Percentiles rank a stretch among this genome's conserved stretches.
These are phyloP conservation scores for Enteromius unitaeniatus DNA, from an alignment of 2,797 vertebrate genomes.

Conservation along the genomic window DNA sequence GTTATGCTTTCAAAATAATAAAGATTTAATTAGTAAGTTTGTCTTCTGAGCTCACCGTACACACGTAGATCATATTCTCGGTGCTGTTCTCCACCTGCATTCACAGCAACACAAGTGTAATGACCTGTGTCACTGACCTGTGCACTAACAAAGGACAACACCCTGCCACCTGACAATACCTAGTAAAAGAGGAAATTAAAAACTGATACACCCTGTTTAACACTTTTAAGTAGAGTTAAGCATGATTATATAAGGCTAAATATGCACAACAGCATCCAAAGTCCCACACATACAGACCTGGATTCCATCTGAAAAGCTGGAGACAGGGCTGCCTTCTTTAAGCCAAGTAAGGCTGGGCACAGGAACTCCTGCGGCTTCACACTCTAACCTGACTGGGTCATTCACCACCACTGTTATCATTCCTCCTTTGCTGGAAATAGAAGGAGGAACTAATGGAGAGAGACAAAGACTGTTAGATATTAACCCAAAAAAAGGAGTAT, in stretches of 20 bases:
- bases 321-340: conserved; percentile 94
- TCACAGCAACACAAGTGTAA: conserved; percentile 94
- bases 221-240: neutral
- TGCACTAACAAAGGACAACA: conserved; percentile 84
- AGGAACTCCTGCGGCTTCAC: conserved; percentile 92
- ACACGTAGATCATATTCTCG: conserved; percentile 86
- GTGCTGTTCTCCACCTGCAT: conserved; percentile 92
- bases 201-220: neutral
- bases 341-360: conserved; percentile 94
- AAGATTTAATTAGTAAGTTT: neutral
- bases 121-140: conserved; percentile 89
- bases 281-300: conserved; percentile 79
- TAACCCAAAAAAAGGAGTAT: neutral
- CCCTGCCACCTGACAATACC: conserved; percentile 88
- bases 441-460: conserved; percentile 84
- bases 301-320: conserved; percentile 85
- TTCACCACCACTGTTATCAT: conserved; percentile 89
- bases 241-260: neutral
- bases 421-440: conserved; percentile 85
- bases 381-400: conserved; percentile 85
- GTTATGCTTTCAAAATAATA: neutral
- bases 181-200: conserved; percentile 61
- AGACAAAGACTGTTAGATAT: neutral
- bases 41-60: conserved; percentile 81
- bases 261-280: neutral